Percentiles rank a stretch among this genome's conserved stretches.
Evolutionary conservation across 2,113 vertebrate species (phyloP).

Genomic region (Trichomycterus rosablanca): DNA sequence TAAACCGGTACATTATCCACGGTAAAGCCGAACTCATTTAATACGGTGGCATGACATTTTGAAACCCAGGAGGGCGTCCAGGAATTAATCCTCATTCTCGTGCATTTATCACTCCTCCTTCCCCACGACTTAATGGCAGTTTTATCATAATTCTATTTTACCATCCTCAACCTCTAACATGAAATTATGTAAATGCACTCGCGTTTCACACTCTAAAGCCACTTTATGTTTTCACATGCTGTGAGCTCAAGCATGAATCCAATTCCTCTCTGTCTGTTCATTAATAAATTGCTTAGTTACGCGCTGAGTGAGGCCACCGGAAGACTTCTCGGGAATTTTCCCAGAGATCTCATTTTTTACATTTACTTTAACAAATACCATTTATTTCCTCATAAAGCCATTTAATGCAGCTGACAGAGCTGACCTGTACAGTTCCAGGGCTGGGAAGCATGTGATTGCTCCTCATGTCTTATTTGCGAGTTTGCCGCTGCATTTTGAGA

Average conservation of each 20-base stretch:
- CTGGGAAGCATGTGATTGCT: background rate
- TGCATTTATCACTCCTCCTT: constrained; percentile 42
- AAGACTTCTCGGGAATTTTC: constrained; percentile 31
- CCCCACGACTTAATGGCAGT: constrained; percentile 60
- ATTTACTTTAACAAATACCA: constrained; percentile 49
- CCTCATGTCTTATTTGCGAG: constrained; percentile 11
- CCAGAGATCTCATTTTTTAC: background rate
- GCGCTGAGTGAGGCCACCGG: constrained; percentile 54
- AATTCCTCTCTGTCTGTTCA: constrained; percentile 61
- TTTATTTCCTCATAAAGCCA: constrained; percentile 9
- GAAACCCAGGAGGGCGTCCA: constrained; percentile 48
- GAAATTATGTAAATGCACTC: constrained; percentile 65
- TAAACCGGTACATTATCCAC: constrained; percentile 50
- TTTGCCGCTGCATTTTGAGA: constrained; percentile 1
- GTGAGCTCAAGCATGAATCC: constrained; percentile 62
- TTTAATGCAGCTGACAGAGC: constrained; percentile 21
- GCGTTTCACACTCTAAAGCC: constrained; percentile 53
- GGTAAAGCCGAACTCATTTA: constrained; percentile 59
- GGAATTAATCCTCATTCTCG: constrained; percentile 55
- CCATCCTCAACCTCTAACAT: constrained; percentile 45
- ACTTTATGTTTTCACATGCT: constrained; percentile 57
- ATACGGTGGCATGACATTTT: constrained; percentile 57
- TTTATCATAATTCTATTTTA: constrained; percentile 71
- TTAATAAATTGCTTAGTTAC: constrained; percentile 69
- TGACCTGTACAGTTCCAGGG: constrained; percentile 5